Evolutionary conservation across 2,888 invertebrate genomes (phyloP), one percentile per base, ranked within the genome.

Genomic region (Callinectes sapidus): DNA sequence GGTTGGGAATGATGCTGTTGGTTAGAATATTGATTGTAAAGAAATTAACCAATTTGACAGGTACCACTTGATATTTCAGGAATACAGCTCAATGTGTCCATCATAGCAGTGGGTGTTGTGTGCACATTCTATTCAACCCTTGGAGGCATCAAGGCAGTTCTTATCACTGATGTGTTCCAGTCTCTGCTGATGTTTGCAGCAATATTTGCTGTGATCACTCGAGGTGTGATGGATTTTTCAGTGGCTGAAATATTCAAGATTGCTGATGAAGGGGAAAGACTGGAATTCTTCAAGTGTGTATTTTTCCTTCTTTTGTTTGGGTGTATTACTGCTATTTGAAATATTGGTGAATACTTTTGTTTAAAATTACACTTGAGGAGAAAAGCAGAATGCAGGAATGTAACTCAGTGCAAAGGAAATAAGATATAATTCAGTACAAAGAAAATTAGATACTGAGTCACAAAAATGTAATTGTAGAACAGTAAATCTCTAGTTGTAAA

Each of bases 81-180:
- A 13, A 91, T 94, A 55, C 93, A 93, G 16, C 71, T 92, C 48
- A 90, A 55, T 14, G 87, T 91, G 92, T 98, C 98, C 0, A 97
- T 98, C 95, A 95, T 98, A 92, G 96, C 97, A 0, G 97, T 98
- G 91, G 98, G 96, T 1, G 95, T 97, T 87, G 98, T 97, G 5
- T 98, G 98, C 95, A 98, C 98, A 0, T 97, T 98, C 95, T 98
- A 98, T 95, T 98, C 98, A 0, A 97, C 98, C 0, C 96, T 98
- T 94, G 98, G 98, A 32, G 98, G 98, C 66, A 98, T 98, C 97
- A 98, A 98, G 95, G 98, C 98, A 5, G 98, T 98, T 0, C 96
- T 98, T 89, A 97, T 98, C 95, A 98, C 98, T 0, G 98, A 98
- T 95, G 97, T 98, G 1, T 97, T 98, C 95, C 96, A 96, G 95